Evolutionary conservation across 2,888 invertebrate species (phyloP).

Genomic region (Drosophila differens): DNA sequence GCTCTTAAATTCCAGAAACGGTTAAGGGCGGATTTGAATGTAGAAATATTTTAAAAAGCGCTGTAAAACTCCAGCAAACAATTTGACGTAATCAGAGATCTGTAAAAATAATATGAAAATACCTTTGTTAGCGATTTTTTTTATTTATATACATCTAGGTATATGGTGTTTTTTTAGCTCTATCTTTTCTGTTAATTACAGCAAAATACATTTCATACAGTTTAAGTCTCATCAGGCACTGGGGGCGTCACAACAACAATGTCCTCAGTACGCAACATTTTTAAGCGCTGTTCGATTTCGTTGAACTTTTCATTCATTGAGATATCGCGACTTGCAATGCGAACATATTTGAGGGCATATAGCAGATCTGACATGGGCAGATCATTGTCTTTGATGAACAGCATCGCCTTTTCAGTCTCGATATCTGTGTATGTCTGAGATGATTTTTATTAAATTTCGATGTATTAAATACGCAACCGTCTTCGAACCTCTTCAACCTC

Average conservation of each 20-base stretch:
- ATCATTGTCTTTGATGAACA: constrained; percentile 41
- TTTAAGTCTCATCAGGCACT: background rate
- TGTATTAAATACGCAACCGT: background rate
- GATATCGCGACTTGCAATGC: constrained; percentile 43
- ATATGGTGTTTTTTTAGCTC: background rate
- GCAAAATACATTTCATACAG: background rate
- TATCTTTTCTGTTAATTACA: background rate
- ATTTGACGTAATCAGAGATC: background rate
- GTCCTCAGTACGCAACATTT: constrained; percentile 17
- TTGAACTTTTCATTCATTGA: constrained; percentile 12
- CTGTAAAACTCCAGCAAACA: background rate
- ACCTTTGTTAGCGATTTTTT: background rate
- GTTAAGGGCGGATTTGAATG: background rate
- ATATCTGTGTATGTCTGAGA: constrained; percentile 46
- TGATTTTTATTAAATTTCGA: background rate
- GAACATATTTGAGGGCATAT: constrained; percentile 60
- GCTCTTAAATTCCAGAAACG: constrained; percentile 13
- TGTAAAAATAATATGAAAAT: background rate
- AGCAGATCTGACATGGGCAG: constrained; percentile 60
- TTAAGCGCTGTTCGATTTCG: constrained; percentile 16
- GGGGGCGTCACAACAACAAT: constrained; percentile 44
- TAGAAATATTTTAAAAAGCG: background rate
- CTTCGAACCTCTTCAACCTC: constrained; percentile 39
- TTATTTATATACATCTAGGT: background rate
- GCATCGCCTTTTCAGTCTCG: constrained; percentile 48